A percentile compares a stretch with the other conserved stretches of the same genome.
Conservation (phyloP, 2,888 invertebrate species). For the Spicauda simplicius region DNA sequence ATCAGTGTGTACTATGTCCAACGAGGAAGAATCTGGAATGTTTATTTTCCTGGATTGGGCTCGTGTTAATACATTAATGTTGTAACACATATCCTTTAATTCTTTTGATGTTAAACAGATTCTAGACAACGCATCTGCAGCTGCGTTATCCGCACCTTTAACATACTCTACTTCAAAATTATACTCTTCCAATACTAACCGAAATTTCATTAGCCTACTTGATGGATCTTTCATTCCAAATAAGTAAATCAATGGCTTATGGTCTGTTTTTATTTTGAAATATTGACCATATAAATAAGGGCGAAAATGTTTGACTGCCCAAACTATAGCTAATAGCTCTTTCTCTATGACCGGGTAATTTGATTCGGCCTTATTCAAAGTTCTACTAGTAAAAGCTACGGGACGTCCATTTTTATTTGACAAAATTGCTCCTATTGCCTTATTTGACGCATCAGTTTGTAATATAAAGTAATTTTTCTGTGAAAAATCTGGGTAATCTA, state of each 20-base stretch:
- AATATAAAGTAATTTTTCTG: conserved; percentile 38
- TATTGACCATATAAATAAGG: conserved; percentile 36
- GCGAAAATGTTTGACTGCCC: too few species aligned
- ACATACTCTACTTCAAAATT: conserved; percentile 35
- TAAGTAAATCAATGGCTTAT: conserved; percentile 37
- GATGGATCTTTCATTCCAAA: conserved; percentile 33
- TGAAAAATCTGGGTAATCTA: conserved; percentile 37
- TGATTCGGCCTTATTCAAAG: conserved; percentile 32
- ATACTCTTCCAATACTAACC: conserved; percentile 34
- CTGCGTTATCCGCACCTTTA: conserved; percentile 34
- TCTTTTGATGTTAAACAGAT: conserved; percentile 34
- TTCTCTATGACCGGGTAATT: conserved; percentile 21
- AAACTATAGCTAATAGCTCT: conserved; percentile 38
- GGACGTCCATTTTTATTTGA: conserved; percentile 33
- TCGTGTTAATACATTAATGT: conserved; percentile 25
- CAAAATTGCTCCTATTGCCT: conserved; percentile 33
- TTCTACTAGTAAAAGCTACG: conserved; percentile 27
- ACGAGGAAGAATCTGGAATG: not conserved
- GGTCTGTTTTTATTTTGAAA: conserved; percentile 36
- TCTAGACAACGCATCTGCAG: conserved; percentile 38
- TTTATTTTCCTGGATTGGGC: conserved; percentile 5
- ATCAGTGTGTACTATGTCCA: conserved; percentile 4
- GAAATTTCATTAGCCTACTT: conserved; percentile 32
- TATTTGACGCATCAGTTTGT: conserved; percentile 37
- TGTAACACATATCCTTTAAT: conserved; percentile 28